Conservation (phyloP, 1,140 invertebrate genomes). For the Maniola jurtina region DNA sequence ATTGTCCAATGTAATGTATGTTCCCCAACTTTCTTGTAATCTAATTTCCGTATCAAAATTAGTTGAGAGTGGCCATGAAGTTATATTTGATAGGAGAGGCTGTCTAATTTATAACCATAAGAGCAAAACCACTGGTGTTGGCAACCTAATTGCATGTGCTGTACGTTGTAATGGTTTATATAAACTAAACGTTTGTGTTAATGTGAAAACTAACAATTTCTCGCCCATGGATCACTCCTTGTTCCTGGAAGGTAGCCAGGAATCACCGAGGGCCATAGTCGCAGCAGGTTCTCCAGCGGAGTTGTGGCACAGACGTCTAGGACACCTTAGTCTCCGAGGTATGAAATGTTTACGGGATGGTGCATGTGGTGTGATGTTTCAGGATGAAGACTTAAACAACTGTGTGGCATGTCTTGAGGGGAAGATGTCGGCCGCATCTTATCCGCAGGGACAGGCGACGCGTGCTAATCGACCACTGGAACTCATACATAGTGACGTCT, state of each 20-base stretch:
- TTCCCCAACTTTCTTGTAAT: too few species aligned
- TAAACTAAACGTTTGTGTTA: too few species aligned
- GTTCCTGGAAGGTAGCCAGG: slow-evolving; percentile 5
- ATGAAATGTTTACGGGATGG: slow-evolving; percentile 2
- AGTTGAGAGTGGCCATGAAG: too few species aligned
- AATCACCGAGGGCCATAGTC: slow-evolving; percentile 5
- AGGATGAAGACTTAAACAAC: not conserved
- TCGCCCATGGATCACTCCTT: slow-evolving; percentile 6
- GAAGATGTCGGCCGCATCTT: slow-evolving; percentile 8
- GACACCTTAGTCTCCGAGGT: not conserved
- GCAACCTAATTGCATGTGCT: too few species aligned
- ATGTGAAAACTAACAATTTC: not conserved
- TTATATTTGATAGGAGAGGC: too few species aligned
- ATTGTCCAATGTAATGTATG: too few species aligned
- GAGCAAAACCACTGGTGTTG: too few species aligned
- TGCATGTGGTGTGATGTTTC: slow-evolving; percentile 9
- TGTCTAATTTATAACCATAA: too few species aligned
- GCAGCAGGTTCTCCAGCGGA: not conserved
- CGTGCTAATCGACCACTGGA: slow-evolving; percentile 1
- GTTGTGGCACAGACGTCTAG: not conserved
- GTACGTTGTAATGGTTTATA: too few species aligned
- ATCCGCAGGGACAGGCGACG: not conserved
- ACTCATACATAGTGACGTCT: slow-evolving; percentile 1
- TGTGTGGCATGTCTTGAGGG: slow-evolving; percentile 1
- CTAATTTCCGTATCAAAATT: too few species aligned